A percentile compares a stretch with the other conserved stretches of the same genome.
Evolutionary conservation across 2,797 vertebrate species (phyloP).

Genomic region (Peromyscus eremicus): DNA sequence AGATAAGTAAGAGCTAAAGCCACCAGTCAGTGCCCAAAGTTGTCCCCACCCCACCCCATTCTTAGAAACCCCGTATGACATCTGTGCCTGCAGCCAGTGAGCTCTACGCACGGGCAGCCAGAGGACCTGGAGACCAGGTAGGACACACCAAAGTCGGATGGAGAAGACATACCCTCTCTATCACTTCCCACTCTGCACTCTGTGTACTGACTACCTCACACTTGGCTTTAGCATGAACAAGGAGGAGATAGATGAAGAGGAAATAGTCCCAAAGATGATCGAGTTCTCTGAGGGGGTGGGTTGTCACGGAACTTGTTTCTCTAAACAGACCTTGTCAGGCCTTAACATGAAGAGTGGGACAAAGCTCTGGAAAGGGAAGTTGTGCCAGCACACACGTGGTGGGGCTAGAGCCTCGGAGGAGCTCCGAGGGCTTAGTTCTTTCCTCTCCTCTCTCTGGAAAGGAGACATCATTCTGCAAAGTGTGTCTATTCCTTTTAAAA

Average conservation of each 20-base stretch:
- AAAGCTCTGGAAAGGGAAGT: neutral
- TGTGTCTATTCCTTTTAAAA: neutral
- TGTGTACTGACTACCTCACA: no score
- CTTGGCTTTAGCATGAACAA: neutral
- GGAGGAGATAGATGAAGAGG: neutral
- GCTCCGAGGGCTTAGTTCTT: neutral
- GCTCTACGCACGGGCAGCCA: neutral
- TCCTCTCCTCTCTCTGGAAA: neutral
- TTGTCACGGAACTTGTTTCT: neutral
- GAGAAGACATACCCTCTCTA: no score
- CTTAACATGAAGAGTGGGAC: neutral
- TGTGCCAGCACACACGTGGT: neutral
- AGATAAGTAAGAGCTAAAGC: neutral
- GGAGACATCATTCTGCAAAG: neutral
- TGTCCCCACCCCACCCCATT: neutral
- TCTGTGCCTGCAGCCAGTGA: neutral
- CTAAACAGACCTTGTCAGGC: neutral
- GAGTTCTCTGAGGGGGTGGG: neutral
- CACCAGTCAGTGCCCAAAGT: neutral
- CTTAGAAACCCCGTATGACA: no score
- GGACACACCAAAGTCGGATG: neutral
- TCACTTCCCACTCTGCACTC: neutral
- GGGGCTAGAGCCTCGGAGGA: neutral
- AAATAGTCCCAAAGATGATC: neutral
- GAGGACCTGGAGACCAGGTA: neutral